These are phyloP conservation scores for Mesaphorura yosii DNA, from an alignment of 1,140 invertebrate genomes.

Conservation along the genomic window DNA sequence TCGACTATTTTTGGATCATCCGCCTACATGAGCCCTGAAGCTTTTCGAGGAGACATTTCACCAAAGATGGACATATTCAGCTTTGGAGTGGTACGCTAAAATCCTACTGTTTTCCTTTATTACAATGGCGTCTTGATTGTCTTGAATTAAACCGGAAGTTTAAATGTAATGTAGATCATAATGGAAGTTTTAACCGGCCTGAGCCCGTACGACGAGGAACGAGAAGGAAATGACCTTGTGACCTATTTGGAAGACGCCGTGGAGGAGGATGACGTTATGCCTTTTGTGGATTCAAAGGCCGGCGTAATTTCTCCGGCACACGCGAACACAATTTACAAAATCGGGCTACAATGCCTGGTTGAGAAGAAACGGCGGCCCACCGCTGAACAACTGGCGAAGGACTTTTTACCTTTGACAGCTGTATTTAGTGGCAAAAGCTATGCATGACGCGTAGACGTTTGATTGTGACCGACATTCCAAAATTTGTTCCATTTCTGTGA, in stretches of 20 bases:
- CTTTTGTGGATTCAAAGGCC: conserved; percentile 32
- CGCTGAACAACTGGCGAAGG: conserved; percentile 15
- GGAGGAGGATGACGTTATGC: conserved; percentile 31
- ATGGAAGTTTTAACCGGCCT: conserved; percentile 56
- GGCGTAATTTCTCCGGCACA: conserved; percentile 19
- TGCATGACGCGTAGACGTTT: background rate
- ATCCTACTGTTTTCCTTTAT: background rate
- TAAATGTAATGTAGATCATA: conserved; percentile 37
- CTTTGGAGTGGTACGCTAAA: conserved; percentile 52
- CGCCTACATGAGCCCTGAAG: conserved; percentile 65
- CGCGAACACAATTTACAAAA: conserved; percentile 33
- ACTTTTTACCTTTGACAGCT: background rate
- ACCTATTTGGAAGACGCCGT: conserved; percentile 34
- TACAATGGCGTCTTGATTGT: background rate
- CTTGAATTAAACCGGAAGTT: background rate
- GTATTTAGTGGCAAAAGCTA: background rate
- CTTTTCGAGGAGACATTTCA: conserved; percentile 54
- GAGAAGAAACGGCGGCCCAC: conserved; percentile 37
- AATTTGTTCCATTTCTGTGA: no score
- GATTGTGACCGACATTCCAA: no score
- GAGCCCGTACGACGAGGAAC: conserved; percentile 44
- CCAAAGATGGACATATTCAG: conserved; percentile 63
- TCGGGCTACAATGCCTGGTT: conserved; percentile 35
- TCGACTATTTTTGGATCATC: conserved; percentile 52
- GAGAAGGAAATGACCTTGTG: conserved; percentile 44